Evolutionary conservation across 2,797 vertebrate species (phyloP).

Genomic region (Arnoldichthys spilopterus): DNA sequence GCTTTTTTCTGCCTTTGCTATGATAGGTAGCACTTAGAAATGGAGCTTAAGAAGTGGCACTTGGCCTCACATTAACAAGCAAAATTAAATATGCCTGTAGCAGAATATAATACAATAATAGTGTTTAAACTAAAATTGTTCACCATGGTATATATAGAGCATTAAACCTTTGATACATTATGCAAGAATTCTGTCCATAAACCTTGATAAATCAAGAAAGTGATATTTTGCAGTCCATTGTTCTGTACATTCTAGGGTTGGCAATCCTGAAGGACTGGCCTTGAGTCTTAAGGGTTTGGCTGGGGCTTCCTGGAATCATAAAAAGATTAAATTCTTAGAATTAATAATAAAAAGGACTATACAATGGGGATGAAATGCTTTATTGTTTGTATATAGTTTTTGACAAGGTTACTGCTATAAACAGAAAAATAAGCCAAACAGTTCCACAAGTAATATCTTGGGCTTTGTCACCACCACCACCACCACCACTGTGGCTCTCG

Average conservation of each 20-base stretch:
- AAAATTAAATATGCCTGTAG: background rate
- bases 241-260: background rate
- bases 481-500: no score
- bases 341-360: background rate
- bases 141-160: background rate
- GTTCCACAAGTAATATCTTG: background rate
- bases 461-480: background rate
- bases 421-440: background rate
- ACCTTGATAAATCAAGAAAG: no score
- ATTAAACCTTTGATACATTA: no score
- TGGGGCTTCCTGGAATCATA: background rate
- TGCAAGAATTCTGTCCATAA: no score
- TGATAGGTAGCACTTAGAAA: background rate
- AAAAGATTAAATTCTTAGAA: background rate
- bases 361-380: no score
- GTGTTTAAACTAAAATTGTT: background rate
- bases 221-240: background rate
- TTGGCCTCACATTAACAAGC: background rate
- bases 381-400: no score
- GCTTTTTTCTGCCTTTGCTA: no score
- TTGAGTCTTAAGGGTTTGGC: background rate
- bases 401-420: no score
- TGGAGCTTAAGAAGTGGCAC: background rate
- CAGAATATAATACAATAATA: background rate
- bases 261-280: background rate